Conservation (phyloP, 2,797 vertebrate genomes). For the Tangara arthus region DNA sequence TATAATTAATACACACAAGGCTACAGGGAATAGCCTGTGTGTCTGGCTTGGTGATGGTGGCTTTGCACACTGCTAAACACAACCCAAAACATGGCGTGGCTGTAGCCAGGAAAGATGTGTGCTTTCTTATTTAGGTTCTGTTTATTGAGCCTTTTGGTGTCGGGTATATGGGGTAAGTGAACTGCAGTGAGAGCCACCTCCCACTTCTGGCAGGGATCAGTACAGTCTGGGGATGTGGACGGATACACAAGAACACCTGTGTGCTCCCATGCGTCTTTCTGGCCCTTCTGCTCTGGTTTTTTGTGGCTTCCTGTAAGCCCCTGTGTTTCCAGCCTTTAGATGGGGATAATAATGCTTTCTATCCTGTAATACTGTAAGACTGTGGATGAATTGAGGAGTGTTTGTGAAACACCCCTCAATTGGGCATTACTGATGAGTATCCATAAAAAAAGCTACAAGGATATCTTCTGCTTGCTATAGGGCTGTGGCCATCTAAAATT, state of each 20-base stretch:
- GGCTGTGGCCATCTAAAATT: background rate
- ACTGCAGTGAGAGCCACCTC: background rate
- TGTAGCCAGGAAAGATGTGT: background rate
- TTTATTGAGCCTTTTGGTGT: background rate
- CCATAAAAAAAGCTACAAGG: background rate
- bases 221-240: background rate
- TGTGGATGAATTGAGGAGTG: background rate
- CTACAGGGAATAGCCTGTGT: background rate
- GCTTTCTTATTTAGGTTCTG: background rate
- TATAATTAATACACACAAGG: background rate
- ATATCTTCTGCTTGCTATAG: background rate
- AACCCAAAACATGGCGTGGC: background rate
- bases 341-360: background rate
- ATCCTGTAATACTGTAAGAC: background rate
- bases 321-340: background rate
- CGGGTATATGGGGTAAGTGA: background rate
- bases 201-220: background rate
- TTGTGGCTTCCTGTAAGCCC: background rate
- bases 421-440: background rate
- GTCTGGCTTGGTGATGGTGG: background rate
- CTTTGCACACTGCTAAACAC: background rate
- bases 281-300: background rate
- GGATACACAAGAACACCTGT: background rate
- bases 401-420: background rate
- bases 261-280: background rate